phyloP scores from a whole-genome alignment of 1,140 invertebrate species.

The Pararge aegeria region DNA sequence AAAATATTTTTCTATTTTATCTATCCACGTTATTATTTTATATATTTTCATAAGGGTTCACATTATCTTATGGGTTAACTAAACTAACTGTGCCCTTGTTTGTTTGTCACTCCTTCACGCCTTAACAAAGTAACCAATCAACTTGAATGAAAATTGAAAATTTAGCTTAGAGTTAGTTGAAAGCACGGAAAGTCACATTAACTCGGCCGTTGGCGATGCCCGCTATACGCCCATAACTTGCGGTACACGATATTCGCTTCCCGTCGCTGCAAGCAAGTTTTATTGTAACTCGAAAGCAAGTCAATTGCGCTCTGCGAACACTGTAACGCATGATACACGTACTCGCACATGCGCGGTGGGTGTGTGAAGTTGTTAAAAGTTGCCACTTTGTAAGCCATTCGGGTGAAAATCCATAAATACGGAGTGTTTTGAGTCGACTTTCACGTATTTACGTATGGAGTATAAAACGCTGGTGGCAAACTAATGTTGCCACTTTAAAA shows the following conservation, averaged over 20 bases:
- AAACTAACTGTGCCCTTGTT: too few relatives aligned
- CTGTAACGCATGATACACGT: slow-evolving; percentile 42
- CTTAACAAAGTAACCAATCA: too few relatives aligned
- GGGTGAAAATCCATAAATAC: slow-evolving; percentile 31
- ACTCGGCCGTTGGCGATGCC: too few relatives aligned
- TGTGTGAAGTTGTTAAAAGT: slow-evolving; percentile 33
- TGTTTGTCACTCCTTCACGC: too few relatives aligned
- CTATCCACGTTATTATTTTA: too few relatives aligned
- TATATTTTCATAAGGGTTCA: too few relatives aligned
- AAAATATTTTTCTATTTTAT: too few relatives aligned
- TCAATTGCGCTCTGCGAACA: slow-evolving; percentile 56
- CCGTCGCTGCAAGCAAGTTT: slow-evolving; percentile 48
- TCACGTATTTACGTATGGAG: not conserved
- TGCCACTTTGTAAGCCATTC: slow-evolving; percentile 28
- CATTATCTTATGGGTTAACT: too few relatives aligned
- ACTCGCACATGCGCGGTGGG: slow-evolving; percentile 12
- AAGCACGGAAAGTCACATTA: too few relatives aligned
- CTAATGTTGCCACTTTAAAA: slow-evolving; percentile 16
- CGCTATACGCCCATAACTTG: slow-evolving; percentile 23
- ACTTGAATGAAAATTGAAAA: too few relatives aligned
- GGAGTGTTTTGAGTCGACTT: slow-evolving; percentile 18
- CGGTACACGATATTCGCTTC: slow-evolving; percentile 29
- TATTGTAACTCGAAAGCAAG: slow-evolving; percentile 60
- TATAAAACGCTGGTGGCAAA: slow-evolving; percentile 3
- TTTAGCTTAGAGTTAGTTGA: too few relatives aligned